Base-by-base conservation (phyloP, 1,140 invertebrate species). In the Lanistes nyassanus region DNA sequence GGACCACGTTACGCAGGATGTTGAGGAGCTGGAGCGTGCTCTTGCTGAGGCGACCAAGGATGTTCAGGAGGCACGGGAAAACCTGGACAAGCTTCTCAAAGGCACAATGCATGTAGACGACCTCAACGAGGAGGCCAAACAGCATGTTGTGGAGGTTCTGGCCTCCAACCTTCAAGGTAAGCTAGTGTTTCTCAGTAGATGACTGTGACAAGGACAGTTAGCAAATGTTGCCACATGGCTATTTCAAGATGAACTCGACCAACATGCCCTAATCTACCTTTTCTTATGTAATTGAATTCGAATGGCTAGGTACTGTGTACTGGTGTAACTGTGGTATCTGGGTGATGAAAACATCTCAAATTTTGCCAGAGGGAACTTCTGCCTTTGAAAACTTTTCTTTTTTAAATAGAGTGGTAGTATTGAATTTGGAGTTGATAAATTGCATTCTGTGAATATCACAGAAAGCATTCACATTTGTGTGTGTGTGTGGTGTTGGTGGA, bases 11-110 rank as follows among this genome's bases (percentile, higher is more conserved):
- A 72, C 75, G 64, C 81, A 83, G 60, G 81, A 84, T 55, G 76
- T 82, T 47, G 81, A 85, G 37, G 79, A 81, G 71, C 72, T 85
- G 58, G 84, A 85, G 71, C 75, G 83, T 11, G 79, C 80, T 62
- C 74, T 87, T 34, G 80, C 81, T 23, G 74, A 74, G 65, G 85
- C 82, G 36, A 80, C 79, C 16, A 80, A 77, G 53, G 81, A 83
- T 42, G 71, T 84, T 16, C 77, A 77, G 34, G 74, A 75, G 64
- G 80, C 81, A 39, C 80, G 82, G 51, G 81, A 84, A 42, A 73
- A 81, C 3, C 67, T 84, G 47, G 84, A 85, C 47, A 82, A 81
- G 34, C 74, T 85, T 3, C 71, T 82, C 53, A 78, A 77, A n/a
- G 80, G 81, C 19, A 66, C 73, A n/a, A 29, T 77, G 34, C 68